phyloP scores from a whole-genome alignment of 2,888 invertebrate species.

The Megalurothrips usitatus region DNA sequence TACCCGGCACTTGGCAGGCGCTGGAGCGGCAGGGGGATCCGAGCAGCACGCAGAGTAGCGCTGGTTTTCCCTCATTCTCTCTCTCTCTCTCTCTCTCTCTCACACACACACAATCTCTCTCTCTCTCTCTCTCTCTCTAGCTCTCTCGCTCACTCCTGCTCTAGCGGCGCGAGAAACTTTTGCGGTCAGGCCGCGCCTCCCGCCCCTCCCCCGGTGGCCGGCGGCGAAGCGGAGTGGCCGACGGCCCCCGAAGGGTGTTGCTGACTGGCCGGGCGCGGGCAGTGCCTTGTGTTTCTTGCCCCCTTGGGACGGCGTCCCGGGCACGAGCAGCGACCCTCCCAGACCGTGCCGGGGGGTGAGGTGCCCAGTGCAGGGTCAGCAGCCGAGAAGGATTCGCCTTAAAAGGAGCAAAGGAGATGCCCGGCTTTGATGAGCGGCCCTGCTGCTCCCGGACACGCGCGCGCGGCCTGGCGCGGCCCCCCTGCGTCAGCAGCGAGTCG shows the following conservation, averaged over 20 bases:
- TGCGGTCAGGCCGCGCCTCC: no score
- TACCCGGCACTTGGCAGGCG: no score
- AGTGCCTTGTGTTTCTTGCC: no score
- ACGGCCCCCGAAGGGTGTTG: no score
- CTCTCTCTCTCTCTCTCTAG: conserved; percentile 33
- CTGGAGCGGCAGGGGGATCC: neutral
- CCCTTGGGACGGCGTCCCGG: no score
- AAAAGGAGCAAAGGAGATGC: neutral
- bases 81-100: conserved; percentile 33
- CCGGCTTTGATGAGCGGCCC: neutral
- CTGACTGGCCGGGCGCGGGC: no score
- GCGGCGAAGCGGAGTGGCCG: no score
- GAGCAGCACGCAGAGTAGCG: conserved; percentile 19
- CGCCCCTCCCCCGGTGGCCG: no score
- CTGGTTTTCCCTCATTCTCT: conserved; percentile 32
- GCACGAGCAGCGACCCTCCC: no score
- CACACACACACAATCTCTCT: conserved; percentile 29
- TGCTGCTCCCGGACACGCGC: neutral
- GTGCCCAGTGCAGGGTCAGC: conserved; percentile 30
- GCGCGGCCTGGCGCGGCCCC: neutral
- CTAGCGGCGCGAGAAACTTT: neutral
- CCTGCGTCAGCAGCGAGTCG: neutral
- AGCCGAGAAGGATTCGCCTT: neutral
- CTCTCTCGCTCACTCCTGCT: neutral
- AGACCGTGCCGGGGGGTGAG: conserved; percentile 23